These are phyloP conservation scores for Abrostola triplasia DNA, from an alignment of 2,888 invertebrate genomes.

Conservation along the genomic window DNA sequence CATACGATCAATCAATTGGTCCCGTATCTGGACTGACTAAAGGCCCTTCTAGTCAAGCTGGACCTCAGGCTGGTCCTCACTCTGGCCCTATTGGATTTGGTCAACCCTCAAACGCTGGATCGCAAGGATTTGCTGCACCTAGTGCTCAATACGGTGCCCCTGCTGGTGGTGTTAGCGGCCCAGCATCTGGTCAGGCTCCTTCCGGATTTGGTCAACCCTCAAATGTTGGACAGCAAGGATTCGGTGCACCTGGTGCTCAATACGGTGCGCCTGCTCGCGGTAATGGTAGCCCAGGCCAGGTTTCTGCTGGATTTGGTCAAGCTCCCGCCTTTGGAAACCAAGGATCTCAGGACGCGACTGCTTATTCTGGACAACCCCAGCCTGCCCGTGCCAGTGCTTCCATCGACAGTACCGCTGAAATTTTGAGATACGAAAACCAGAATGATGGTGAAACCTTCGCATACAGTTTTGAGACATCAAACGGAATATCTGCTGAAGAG, in stretches of 20 bases:
- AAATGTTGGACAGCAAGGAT: slow-evolving; percentile 34
- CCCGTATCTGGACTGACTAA: slow-evolving; percentile 11
- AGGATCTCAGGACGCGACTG: slow-evolving; percentile 43
- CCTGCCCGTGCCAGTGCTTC: slow-evolving; percentile 78
- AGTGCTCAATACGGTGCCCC: slow-evolving; percentile 35
- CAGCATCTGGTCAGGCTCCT: slow-evolving; percentile 4
- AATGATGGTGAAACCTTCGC: slow-evolving; percentile 80
- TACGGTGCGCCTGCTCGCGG: slow-evolving; percentile 37
- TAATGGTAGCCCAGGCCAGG: slow-evolving; percentile 43
- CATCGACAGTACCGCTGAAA: slow-evolving; percentile 77
- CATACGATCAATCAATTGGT: slow-evolving; percentile 32
- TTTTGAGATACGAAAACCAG: slow-evolving; percentile 76
- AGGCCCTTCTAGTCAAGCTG: slow-evolving; percentile 13
- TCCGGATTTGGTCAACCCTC: slow-evolving; percentile 42
- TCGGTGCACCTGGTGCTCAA: slow-evolving; percentile 49
- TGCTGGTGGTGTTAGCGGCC: background rate
- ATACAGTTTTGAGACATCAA: slow-evolving; percentile 83
- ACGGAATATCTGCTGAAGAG: slow-evolving; percentile 83
- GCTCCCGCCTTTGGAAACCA: slow-evolving; percentile 45
- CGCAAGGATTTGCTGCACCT: slow-evolving; percentile 26
- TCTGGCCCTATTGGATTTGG: slow-evolving; percentile 32
- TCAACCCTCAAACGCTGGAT: slow-evolving; percentile 31
- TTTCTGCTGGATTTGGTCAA: slow-evolving; percentile 40
- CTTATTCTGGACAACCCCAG: slow-evolving; percentile 58
- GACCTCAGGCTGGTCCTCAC: background rate